These are phyloP conservation scores for Drosophila setifemur DNA, from an alignment of 1,140 invertebrate species.

Conservation along the genomic window DNA sequence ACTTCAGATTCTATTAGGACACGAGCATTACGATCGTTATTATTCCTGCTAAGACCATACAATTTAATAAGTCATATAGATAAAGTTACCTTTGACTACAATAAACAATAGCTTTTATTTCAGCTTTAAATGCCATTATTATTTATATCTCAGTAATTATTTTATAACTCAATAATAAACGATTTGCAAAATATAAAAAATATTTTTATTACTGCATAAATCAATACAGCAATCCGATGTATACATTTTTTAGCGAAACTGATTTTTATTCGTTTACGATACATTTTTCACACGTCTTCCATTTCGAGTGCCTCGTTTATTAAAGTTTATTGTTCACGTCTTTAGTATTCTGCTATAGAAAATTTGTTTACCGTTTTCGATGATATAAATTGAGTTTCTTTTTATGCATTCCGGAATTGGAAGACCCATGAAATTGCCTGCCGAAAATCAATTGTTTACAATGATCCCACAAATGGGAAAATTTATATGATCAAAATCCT, in stretches of 20 bases:
- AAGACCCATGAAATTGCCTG: slow-evolving; percentile 6
- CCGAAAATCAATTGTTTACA: slow-evolving; percentile 20
- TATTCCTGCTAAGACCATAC: too few species aligned
- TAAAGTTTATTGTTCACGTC: slow-evolving; percentile 23
- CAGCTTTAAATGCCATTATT: not conserved
- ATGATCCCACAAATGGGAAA: slow-evolving; percentile 2
- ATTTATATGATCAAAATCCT: slow-evolving; percentile 7
- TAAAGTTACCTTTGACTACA: too few species aligned
- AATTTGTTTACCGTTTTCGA: slow-evolving; percentile 37
- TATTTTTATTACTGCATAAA: slow-evolving; percentile 32
- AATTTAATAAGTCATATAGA: too few species aligned
- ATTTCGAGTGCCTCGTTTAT: slow-evolving; percentile 13
- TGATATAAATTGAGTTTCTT: slow-evolving; percentile 28
- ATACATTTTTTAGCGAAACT: slow-evolving; percentile 14
- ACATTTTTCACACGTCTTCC: slow-evolving; percentile 30
- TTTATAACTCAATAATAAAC: slow-evolving; percentile 17
- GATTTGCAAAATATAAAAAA: slow-evolving; percentile 28
- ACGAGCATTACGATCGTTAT: too few species aligned
- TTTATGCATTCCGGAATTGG: slow-evolving; percentile 4
- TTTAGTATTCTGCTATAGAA: not conserved
- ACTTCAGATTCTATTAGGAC: too few species aligned
- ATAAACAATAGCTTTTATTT: not conserved
- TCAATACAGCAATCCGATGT: not conserved
- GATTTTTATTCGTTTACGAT: slow-evolving; percentile 36
- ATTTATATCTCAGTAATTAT: slow-evolving; percentile 2